A percentile compares a stretch with the other conserved stretches of the same genome.
phyloP scores from a whole-genome alignment of 2,113 vertebrate genomes.

The Melanerpes formicivorus region DNA sequence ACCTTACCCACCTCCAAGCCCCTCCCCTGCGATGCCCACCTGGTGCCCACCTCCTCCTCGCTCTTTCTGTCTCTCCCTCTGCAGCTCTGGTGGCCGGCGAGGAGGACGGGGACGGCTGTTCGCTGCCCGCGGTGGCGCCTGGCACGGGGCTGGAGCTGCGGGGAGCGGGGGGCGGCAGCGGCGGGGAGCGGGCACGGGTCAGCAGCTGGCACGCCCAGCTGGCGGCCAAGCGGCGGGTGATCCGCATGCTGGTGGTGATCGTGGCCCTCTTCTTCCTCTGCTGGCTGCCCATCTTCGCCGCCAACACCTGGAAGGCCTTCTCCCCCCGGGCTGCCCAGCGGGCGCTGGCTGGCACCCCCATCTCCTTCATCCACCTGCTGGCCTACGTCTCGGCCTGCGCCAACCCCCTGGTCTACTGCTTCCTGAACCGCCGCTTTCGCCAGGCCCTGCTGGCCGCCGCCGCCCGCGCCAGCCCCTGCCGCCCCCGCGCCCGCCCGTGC shows the following conservation, averaged over 20 bases:
- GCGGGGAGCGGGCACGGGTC: conserved; percentile 73
- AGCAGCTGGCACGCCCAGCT: conserved; percentile 88
- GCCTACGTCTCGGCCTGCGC: conserved; percentile 90
- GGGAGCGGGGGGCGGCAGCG: conserved; percentile 47
- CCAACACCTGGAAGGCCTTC: conserved; percentile 94
- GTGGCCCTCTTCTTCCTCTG: conserved; percentile 93
- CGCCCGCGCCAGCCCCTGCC: too few species aligned
- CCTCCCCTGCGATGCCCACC: too few species aligned
- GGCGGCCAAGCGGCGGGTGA: conserved; percentile 91
- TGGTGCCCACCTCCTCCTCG: neutral
- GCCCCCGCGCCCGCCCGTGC: too few species aligned
- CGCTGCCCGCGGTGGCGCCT: neutral
- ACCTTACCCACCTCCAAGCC: too few species aligned
- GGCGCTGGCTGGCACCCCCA: conserved; percentile 87
- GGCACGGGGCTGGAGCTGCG: conserved; percentile 86
- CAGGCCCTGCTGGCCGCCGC: too few species aligned
- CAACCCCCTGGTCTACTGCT: conserved; percentile 97
- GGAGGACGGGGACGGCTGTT: conserved; percentile 86
- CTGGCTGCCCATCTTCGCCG: conserved; percentile 93
- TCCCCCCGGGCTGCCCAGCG: conserved; percentile 77
- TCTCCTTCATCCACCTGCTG: conserved; percentile 94
- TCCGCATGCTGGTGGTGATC: conserved; percentile 94
- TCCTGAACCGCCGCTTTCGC: conserved; percentile 44
- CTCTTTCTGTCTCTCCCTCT: too few species aligned
- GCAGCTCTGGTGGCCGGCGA: neutral